A percentile compares a stretch with the other conserved stretches of the same genome.
Evolutionary conservation across 2,888 invertebrate genomes (phyloP).

Genomic region (Opisthograptis luteolata): DNA sequence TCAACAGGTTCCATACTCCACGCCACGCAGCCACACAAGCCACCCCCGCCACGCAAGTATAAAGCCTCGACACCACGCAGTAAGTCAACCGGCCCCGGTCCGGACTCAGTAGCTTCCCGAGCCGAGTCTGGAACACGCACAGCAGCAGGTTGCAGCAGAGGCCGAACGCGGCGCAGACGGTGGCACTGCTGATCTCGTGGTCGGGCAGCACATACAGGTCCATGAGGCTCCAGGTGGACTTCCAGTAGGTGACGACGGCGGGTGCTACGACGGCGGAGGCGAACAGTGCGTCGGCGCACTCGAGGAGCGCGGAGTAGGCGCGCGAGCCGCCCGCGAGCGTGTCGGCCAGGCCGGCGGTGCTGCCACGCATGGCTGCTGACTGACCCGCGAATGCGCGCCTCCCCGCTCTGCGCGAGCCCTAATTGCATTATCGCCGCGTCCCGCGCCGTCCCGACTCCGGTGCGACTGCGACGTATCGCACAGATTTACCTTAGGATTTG

Average conservation of each 20-base stretch:
- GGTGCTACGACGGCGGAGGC: constrained; percentile 90
- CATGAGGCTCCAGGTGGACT: constrained; percentile 93
- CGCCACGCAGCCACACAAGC: constrained; percentile 95
- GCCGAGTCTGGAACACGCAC: constrained; percentile 86
- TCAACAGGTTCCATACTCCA: constrained; percentile 91
- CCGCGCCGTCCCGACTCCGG: constrained; percentile 48
- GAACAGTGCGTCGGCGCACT: constrained; percentile 88
- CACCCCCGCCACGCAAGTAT: constrained; percentile 90
- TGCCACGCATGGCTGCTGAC: constrained; percentile 85
- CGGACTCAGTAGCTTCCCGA: constrained; percentile 84
- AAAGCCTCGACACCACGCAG: constrained; percentile 88
- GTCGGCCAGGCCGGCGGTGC: constrained; percentile 87
- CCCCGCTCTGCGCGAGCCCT: constrained; percentile 40
- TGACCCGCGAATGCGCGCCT: constrained; percentile 43
- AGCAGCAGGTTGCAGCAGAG: constrained; percentile 88
- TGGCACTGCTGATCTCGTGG: constrained; percentile 84
- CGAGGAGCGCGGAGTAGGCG: constrained; percentile 81
- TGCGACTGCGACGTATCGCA: constrained; percentile 14
- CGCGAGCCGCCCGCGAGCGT: constrained; percentile 83
- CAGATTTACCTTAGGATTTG: constrained; percentile 26
- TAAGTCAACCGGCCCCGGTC: constrained; percentile 88
- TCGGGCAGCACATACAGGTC: constrained; percentile 88
- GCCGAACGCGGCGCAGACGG: constrained; percentile 88
- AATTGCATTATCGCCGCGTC: constrained; percentile 79
- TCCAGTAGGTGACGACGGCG: constrained; percentile 93